These are phyloP conservation scores for Plutella xylostella DNA, from an alignment of 2,888 invertebrate genomes.

Conservation along the genomic window DNA sequence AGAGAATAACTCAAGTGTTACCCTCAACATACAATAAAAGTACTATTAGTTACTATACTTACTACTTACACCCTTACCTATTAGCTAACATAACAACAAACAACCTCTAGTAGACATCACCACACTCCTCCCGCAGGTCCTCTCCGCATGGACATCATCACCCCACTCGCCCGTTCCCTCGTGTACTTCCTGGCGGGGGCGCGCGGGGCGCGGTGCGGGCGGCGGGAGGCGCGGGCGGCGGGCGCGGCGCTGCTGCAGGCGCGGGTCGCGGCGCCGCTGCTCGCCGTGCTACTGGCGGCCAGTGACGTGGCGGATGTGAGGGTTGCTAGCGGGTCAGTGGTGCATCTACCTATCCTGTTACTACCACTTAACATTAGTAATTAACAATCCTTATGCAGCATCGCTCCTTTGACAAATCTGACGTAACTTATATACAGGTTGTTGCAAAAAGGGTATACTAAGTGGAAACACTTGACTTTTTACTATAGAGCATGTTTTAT, in stretches of 20 bases:
- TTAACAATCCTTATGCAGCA: neutral
- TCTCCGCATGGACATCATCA: conserved; percentile 29
- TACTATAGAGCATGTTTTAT: neutral
- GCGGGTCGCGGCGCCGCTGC: conserved; percentile 29
- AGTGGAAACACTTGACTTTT: neutral
- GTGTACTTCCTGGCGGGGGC: conserved; percentile 31
- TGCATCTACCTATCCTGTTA: neutral
- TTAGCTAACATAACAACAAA: neutral
- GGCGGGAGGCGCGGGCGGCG: conserved; percentile 6
- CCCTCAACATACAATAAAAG: no score
- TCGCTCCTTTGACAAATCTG: no score
- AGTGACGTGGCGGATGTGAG: conserved; percentile 21
- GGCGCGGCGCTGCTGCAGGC: conserved; percentile 23
- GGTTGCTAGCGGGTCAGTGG: conserved; percentile 28
- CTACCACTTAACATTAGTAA: neutral
- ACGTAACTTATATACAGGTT: no score
- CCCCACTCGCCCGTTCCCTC: conserved; percentile 28
- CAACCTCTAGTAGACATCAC: neutral
- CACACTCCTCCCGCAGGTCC: conserved; percentile 25
- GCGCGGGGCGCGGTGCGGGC: conserved; percentile 6
- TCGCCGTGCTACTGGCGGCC: conserved; percentile 22
- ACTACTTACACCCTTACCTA: neutral
- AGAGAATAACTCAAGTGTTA: no score
- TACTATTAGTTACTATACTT: neutral
- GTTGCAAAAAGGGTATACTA: neutral